Evolutionary conservation across 2,797 vertebrate species (phyloP), one percentile per base, ranked within the genome.

Genomic region (Staurois parvus): DNA sequence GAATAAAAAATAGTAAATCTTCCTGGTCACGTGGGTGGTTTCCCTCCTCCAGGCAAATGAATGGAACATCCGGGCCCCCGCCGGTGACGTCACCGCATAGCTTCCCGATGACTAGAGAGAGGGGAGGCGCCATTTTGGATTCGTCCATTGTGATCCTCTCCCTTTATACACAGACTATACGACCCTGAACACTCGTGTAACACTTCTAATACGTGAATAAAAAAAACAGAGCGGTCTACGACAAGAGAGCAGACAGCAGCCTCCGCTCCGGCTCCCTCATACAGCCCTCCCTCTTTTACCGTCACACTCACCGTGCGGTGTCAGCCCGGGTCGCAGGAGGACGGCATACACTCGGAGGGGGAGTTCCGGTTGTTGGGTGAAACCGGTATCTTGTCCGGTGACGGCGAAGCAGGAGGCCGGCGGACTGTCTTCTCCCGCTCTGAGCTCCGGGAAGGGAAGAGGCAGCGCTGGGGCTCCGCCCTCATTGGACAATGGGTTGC

Each of bases 51-150:
- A 17, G 13, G 13, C 13, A 13, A 2, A 67, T 11, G 15, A n/a
- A 9, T 17, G 17, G 76, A 72, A 10, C 45, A 9, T 68, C 68
- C 24, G 42, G 30, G 76, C 76, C 69, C 21, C 59, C 64, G 21
- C 12, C 24, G 40, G 32, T 86, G 79, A 81, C 84, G 84, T 86
- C 84, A 86, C 45, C 24, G 52, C 72, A 76, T 81, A 70, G 84
- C 84, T 86, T 32, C 42, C 30, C 28, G 79, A 72, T 86, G 84
- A 81, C 78, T 59, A 67, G 66, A 40, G 73, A 40, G 72, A 81
- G 45, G 67, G 72, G 15, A 17, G 72, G 40, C 79, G 84, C 84
- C 84, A 81, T 81, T 81, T 86, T 81, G 21, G 12, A n/a, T 21
- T 28, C 45, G 40, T 26, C 75, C 79, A 81, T 86, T 86, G 84